Evolutionary conservation across 1,140 invertebrate species (phyloP).

Genomic region (Oppia nitens): DNA sequence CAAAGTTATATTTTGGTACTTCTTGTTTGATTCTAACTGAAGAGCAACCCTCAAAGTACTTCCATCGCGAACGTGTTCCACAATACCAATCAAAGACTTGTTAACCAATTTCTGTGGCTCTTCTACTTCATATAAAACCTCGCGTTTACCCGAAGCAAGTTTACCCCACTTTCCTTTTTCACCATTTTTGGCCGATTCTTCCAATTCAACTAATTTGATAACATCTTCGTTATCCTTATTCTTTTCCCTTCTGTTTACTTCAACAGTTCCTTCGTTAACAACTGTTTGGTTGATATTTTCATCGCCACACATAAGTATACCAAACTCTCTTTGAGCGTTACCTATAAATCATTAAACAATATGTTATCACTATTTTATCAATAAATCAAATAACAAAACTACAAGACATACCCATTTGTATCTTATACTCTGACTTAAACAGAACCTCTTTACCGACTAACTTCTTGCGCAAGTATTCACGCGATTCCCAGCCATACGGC

Average conservation of each 20-base stretch:
- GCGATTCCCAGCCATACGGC: conserved; percentile 88
- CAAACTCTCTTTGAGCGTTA: conserved; percentile 12
- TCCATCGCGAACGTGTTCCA: conserved; percentile 91
- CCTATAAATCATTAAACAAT: conserved; percentile 61
- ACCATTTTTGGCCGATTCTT: conserved; percentile 69
- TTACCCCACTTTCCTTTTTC: conserved; percentile 65
- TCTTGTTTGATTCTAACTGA: not conserved
- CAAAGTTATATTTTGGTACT: conserved; percentile 71
- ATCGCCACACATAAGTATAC: conserved; percentile 3
- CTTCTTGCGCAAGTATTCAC: conserved; percentile 89
- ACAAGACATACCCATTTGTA: conserved; percentile 59
- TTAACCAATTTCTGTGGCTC: conserved; percentile 52
- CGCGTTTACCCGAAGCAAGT: conserved; percentile 42
- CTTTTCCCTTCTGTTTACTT: conserved; percentile 33
- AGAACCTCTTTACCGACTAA: conserved; percentile 83
- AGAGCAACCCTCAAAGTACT: conserved; percentile 80
- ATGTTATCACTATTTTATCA: conserved; percentile 46
- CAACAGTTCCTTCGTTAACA: conserved; percentile 68
- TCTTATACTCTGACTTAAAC: conserved; percentile 84
- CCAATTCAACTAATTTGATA: conserved; percentile 57
- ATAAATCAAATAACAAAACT: not conserved
- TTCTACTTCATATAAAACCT: conserved; percentile 55
- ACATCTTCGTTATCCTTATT: conserved; percentile 27
- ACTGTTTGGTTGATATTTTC: conserved; percentile 75
- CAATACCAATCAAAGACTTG: conserved; percentile 52